A percentile compares a stretch with the other conserved stretches of the same genome.
phyloP scores from a whole-genome alignment of 2,888 invertebrate genomes.

The Timema podura region DNA sequence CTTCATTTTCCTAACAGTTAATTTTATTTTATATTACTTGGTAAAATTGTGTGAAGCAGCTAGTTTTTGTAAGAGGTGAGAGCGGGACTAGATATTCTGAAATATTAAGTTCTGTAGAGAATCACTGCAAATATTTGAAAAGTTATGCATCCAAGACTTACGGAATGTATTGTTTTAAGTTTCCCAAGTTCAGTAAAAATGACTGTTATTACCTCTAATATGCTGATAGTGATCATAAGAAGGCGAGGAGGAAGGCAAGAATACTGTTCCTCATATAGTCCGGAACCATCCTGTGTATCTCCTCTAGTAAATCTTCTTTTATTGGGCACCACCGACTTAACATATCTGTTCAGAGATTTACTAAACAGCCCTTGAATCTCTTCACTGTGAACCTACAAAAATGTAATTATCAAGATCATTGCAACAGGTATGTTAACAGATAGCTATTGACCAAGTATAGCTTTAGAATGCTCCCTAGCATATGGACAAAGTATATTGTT shows the following conservation, averaged over 20 bases:
- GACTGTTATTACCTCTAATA: constrained; percentile 70
- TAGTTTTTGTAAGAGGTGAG: too few relatives aligned
- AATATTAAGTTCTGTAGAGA: too few relatives aligned
- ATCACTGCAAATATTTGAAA: too few relatives aligned
- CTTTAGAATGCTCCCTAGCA: too few relatives aligned
- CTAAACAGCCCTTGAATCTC: constrained; percentile 61
- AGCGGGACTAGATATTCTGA: too few relatives aligned
- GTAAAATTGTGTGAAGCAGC: too few relatives aligned
- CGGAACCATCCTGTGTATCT: constrained; percentile 47
- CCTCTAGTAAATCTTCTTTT: neutral
- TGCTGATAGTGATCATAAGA: constrained; percentile 85
- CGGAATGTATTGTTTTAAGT: neutral
- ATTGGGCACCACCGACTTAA: constrained; percentile 55
- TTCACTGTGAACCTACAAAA: constrained; percentile 42
- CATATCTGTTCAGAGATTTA: constrained; percentile 59
- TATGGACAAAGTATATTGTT: too few relatives aligned
- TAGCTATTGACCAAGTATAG: too few relatives aligned
- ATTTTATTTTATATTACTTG: too few relatives aligned
- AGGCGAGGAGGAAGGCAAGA: constrained; percentile 88
- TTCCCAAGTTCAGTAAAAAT: neutral
- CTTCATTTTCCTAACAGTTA: too few relatives aligned
- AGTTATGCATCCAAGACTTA: too few relatives aligned
- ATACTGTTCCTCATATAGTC: constrained; percentile 86
- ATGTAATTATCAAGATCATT: neutral
- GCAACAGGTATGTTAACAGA: too few relatives aligned